Percentiles rank a stretch among this genome's conserved stretches.
Conservation (phyloP, 2,113 vertebrate species). For the Saiga tatarica region DNA sequence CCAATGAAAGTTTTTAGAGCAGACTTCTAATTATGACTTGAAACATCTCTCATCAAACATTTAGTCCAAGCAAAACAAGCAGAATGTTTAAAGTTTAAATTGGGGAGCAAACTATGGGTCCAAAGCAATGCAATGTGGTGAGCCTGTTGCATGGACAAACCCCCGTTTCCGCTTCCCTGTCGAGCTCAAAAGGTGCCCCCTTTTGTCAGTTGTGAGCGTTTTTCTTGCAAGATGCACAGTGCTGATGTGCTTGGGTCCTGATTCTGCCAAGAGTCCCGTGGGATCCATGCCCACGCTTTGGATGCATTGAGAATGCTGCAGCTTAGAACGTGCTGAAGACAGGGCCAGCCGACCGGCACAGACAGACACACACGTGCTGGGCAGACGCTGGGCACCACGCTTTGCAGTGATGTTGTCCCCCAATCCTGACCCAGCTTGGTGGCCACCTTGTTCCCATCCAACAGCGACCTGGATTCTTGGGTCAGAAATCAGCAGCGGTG, state of each 20-base stretch:
- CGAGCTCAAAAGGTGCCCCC: rapidly evolving
- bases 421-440: rapidly evolving
- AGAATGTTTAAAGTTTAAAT: neutral
- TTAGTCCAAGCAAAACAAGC: neutral
- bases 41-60: neutral
- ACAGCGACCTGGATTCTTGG: too few relatives aligned
- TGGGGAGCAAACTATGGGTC: neutral
- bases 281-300: rapidly evolving
- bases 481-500: neutral
- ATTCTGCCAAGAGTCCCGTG: neutral
- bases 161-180: rapidly evolving
- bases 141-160: rapidly evolving
- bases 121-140: too few relatives aligned
- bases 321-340: neutral
- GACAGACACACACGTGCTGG: rapidly evolving
- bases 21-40: neutral
- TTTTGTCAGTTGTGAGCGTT: rapidly evolving
- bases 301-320: neutral
- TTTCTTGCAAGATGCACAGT: rapidly evolving
- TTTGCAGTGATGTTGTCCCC: neutral
- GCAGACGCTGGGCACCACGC: rapidly evolving
- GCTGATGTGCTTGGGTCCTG: rapidly evolving
- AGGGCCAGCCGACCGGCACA: rapidly evolving
- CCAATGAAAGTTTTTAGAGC: neutral
- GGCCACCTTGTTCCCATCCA: rapidly evolving